Evolutionary conservation across 2,888 invertebrate species (phyloP).

Genomic region (Eutolmus rufibarbis): DNA sequence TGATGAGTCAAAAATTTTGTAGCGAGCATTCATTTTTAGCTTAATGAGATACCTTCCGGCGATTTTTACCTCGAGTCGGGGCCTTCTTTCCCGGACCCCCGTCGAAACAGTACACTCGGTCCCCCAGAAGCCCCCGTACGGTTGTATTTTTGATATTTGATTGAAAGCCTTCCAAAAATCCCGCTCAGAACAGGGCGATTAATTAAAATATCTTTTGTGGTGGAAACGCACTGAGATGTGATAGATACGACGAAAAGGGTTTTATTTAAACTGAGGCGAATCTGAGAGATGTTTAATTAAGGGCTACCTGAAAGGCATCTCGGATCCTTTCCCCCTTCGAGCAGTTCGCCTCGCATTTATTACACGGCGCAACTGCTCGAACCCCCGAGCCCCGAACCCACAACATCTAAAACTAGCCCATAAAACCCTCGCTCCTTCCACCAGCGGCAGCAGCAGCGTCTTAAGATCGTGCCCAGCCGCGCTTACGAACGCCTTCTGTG

Average conservation of each 20-base stretch:
- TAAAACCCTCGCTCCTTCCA: conserved; percentile 9
- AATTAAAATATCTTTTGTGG: conserved; percentile 41
- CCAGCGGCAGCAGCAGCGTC: background rate
- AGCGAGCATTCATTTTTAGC: conserved; percentile 43
- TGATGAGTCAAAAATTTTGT: conserved; percentile 40
- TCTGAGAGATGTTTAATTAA: conserved; percentile 36
- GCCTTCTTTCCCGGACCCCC: background rate
- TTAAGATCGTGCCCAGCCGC: background rate
- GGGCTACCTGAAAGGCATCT: conserved; percentile 27
- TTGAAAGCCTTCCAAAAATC: conserved; percentile 37
- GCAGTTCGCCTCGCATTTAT: background rate
- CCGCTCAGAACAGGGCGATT: conserved; percentile 32
- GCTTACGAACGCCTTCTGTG: background rate
- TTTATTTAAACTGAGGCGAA: conserved; percentile 30
- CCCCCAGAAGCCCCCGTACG: background rate
- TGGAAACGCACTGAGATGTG: conserved; percentile 19
- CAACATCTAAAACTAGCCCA: conserved; percentile 10
- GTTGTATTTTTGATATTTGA: conserved; percentile 39
- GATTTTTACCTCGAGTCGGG: conserved; percentile 16
- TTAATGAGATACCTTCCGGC: conserved; percentile 42
- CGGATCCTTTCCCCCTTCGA: background rate
- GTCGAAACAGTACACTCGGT: background rate
- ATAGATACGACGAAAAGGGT: conserved; percentile 21
- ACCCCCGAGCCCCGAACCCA: background rate
- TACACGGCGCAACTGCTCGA: background rate